Evolutionary conservation across 1,140 invertebrate species (phyloP), one percentile per base, ranked within the genome.

Genomic region (Camponotus vicinus): DNA sequence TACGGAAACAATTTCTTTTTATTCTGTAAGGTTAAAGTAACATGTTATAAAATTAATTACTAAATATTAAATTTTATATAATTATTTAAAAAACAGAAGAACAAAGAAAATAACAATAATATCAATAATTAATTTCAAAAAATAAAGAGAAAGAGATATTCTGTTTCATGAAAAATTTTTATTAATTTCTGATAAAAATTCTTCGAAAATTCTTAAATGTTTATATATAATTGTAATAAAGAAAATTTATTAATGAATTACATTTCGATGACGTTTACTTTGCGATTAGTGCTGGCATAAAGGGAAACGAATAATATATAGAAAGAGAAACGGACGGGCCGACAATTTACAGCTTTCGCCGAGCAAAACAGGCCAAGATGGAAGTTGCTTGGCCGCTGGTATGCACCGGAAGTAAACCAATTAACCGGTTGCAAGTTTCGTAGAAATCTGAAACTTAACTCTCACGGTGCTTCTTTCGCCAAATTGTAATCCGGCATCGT

Each of bases 371-470:
- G 85, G 21, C 55, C 11, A 59, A 49, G 70, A 86, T 61, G 32
- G 63, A 88, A 92, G 90, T 92, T 92, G 85, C 85, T 92, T 92
- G 91, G 88, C 88, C 86, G 83, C 80, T 75, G 85, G 91, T 92
- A 88, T 83, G 78, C 89, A 75, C 83, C 79, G 86, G 91, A 92
- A 92, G 91, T 92, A 92, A 92, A 92, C 91, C 90, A 92, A 92
- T 92, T 92, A 92, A 92, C 89, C 75, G 83, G 86, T 57, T 79
- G 89, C 61, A 86, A 92, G 90, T 92, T 92, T 82, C 73, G 84
- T 27, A 66, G 88, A 90, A 92, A 92, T 92, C 91, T 86, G 86
- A 87, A 92, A 92, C 88, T 92, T 88, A 90, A 89, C 86, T 91
- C 75, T 34, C 76, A 45, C 75, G 66, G 61, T 85, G 87, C 86